These are phyloP conservation scores for Molossus alvarezi DNA, from an alignment of 2,797 vertebrate genomes.

Conservation along the genomic window DNA sequence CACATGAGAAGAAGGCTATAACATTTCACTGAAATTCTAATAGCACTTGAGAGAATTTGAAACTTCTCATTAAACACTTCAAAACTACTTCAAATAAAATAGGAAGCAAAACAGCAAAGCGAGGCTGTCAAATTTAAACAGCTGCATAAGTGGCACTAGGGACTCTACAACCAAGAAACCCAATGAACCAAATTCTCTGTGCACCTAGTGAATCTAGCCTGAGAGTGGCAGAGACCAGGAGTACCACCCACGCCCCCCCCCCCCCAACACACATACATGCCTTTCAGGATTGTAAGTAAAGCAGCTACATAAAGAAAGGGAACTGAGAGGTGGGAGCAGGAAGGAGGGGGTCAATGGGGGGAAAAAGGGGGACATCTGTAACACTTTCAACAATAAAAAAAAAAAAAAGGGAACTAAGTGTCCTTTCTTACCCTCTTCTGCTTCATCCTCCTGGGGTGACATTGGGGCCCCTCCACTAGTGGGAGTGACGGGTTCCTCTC, in stretches of 20 bases:
- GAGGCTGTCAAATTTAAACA: constrained; percentile 64
- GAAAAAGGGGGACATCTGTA: too few relatives aligned
- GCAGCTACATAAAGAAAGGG: background rate
- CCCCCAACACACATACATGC: background rate
- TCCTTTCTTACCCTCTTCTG: constrained; percentile 93
- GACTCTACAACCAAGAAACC: background rate
- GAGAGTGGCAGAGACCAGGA: background rate
- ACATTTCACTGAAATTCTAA: constrained; percentile 64
- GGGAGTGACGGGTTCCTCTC: constrained; percentile 89
- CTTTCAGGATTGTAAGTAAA: background rate
- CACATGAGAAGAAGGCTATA: background rate
- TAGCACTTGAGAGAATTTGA: constrained; percentile 68
- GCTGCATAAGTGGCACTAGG: background rate
- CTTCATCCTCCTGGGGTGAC: constrained; percentile 96
- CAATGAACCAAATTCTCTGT: constrained; percentile 43
- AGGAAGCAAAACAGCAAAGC: constrained; percentile 57
- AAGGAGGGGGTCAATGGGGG: too few relatives aligned
- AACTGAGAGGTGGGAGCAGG: background rate
- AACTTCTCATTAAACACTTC: constrained; percentile 70
- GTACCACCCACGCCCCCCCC: too few relatives aligned
- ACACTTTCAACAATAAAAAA: too few relatives aligned
- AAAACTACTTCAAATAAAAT: constrained; percentile 66
- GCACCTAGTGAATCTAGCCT: background rate
- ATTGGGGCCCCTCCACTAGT: constrained; percentile 89
- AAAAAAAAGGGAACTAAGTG: background rate